phyloP scores from a whole-genome alignment of 2,888 invertebrate species.

The Scaptodrosophila latifasciaeformis region DNA sequence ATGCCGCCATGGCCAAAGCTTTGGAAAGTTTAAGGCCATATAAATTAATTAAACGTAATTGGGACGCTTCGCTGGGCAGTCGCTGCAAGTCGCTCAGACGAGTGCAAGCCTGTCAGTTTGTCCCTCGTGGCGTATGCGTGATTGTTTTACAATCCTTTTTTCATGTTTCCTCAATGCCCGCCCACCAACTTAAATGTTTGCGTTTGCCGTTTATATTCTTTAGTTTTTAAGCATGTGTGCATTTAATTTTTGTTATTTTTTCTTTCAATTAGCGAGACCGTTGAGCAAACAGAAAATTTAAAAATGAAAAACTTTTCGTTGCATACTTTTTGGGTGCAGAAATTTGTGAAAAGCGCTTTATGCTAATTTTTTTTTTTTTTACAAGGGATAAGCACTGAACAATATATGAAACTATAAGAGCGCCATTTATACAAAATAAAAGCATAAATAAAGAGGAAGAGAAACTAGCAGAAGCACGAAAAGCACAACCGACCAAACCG shows the following conservation, averaged over 20 bases:
- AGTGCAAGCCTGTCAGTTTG: neutral
- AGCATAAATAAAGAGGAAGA: slow-evolving; percentile 13
- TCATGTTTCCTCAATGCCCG: neutral
- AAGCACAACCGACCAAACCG: slow-evolving; percentile 46
- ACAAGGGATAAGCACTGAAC: too few relatives aligned
- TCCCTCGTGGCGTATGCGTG: slow-evolving; percentile 42
- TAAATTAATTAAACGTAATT: slow-evolving; percentile 62
- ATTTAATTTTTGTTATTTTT: neutral
- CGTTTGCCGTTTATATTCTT: slow-evolving; percentile 15
- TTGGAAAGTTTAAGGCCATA: slow-evolving; percentile 44
- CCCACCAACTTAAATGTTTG: neutral
- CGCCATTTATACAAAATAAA: slow-evolving; percentile 31
- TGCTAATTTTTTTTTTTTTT: slow-evolving; percentile 48
- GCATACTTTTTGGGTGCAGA: slow-evolving; percentile 39
- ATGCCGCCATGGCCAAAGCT: too few relatives aligned
- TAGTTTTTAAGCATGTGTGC: slow-evolving; percentile 21
- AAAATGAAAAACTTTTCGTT: slow-evolving; percentile 19
- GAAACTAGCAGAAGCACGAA: neutral
- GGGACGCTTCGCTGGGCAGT: slow-evolving; percentile 28
- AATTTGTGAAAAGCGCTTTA: slow-evolving; percentile 36
- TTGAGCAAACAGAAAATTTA: slow-evolving; percentile 12
- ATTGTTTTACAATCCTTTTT: slow-evolving; percentile 12
- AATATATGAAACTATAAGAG: slow-evolving; percentile 26
- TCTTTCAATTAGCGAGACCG: slow-evolving; percentile 56
- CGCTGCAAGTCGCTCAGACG: slow-evolving; percentile 27